Conservation (phyloP, 1,140 invertebrate species). For the Drosophila burlai region DNA sequence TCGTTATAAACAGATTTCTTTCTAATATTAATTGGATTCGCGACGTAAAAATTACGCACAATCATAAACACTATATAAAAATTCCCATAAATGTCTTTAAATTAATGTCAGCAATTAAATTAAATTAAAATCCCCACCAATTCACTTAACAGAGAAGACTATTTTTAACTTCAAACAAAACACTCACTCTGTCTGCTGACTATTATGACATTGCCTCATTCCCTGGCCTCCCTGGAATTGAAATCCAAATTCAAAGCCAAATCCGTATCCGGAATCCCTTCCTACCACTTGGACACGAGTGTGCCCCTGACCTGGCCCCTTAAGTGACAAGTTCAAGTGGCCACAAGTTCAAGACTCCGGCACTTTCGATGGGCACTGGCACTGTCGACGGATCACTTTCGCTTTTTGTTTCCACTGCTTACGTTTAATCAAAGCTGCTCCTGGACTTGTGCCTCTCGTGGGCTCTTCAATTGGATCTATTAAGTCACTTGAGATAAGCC, state of each 20-base stretch:
- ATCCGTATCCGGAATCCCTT: conserved; percentile 10
- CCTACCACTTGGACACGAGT: conserved; percentile 14
- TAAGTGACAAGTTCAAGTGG: conserved; percentile 45
- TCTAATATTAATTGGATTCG: not conserved
- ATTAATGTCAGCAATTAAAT: not conserved
- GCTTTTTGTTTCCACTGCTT: conserved; percentile 53
- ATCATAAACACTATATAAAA: not conserved
- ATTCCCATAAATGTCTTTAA: not conserved
- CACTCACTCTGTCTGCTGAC: not conserved
- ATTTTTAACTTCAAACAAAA: not conserved
- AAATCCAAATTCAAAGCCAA: not conserved
- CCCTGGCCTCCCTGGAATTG: not conserved
- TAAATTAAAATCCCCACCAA: not conserved
- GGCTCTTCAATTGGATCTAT: conserved; percentile 70
- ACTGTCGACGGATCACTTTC: conserved; percentile 48
- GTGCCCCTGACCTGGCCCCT: conserved; percentile 42
- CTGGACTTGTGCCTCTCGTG: conserved; percentile 22
- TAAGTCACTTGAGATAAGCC: conserved; percentile 73
- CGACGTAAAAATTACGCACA: not conserved
- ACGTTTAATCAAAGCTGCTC: conserved; percentile 52
- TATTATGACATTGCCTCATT: conserved; percentile 9
- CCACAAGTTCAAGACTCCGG: conserved; percentile 49
- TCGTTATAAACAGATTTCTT: not conserved
- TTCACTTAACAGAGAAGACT: not conserved
- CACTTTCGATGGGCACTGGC: conserved; percentile 34